Percentiles rank a stretch among this genome's conserved stretches.
These are phyloP conservation scores for Miniopterus natalensis DNA, from an alignment of 2,113 vertebrate species.

Conservation along the genomic window DNA sequence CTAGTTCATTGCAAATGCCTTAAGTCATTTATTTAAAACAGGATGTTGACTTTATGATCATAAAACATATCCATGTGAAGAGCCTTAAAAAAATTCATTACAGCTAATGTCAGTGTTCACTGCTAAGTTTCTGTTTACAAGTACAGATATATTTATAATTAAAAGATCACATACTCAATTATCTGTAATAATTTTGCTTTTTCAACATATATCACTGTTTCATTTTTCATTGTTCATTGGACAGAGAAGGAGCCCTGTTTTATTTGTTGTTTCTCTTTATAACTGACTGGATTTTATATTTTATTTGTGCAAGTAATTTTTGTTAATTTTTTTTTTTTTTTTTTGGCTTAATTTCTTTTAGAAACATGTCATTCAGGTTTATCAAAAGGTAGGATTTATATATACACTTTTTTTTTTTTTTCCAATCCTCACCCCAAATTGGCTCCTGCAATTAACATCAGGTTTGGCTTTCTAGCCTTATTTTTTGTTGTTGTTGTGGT, in stretches of 20 bases:
- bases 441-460: conserved; percentile 91
- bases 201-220: conserved; percentile 68
- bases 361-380: conserved; percentile 99
- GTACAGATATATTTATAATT: conserved; percentile 1
- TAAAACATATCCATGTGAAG: not conserved
- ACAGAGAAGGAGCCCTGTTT: conserved; percentile 69
- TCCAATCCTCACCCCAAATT: conserved; percentile 83
- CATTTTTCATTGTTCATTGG: conserved; percentile 74
- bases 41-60: not conserved
- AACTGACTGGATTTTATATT: conserved; percentile 85
- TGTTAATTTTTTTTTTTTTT: conserved; percentile 89
- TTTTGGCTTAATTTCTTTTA: conserved; percentile 96
- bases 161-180: conserved; percentile 47
- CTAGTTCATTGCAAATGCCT: not conserved
- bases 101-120: conserved; percentile 59
- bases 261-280: conserved; percentile 78
- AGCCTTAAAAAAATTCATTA: conserved; percentile 2
- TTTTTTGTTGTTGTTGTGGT: conserved; percentile 75
- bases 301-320: conserved; percentile 84
- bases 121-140: conserved; percentile 63
- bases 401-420: conserved; percentile 84
- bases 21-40: conserved; percentile 14
- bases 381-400: conserved; percentile 99
- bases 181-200: conserved; percentile 58
- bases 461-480: conserved; percentile 90